Percentiles rank a stretch among this genome's conserved stretches.
Conservation (phyloP, 1,140 invertebrate genomes). For the Coptotermes formosanus region DNA sequence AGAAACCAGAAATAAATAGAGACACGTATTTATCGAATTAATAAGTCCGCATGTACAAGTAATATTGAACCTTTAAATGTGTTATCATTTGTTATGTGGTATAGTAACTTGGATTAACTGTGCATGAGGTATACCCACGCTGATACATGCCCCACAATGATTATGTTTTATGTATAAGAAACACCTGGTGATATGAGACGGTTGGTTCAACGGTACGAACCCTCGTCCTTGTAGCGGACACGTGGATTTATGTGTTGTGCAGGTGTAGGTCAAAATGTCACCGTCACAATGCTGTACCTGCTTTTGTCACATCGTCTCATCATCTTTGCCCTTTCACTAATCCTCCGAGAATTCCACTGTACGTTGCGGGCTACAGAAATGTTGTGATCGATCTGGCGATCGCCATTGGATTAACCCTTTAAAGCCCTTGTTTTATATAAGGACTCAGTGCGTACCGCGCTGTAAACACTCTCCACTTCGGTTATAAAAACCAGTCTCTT, state of each 20-base stretch:
- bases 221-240: not conserved
- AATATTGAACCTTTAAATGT: not conserved
- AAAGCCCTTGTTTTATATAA: too few species aligned
- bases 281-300: not conserved
- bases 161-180: not conserved
- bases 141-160: not conserved
- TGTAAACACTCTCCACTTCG: too few species aligned
- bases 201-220: not conserved
- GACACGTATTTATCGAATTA: too few species aligned
- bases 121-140: not conserved
- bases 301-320: not conserved
- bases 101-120: not conserved
- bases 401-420: too few species aligned
- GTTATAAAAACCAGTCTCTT: too few species aligned
- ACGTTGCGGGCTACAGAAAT: too few species aligned
- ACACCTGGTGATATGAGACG: not conserved
- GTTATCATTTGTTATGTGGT: not conserved
- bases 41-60: not conserved
- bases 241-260: not conserved
- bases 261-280: not conserved
- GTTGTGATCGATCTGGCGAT: too few species aligned
- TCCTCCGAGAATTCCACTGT: too few species aligned
- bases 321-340: not conserved
- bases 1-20: too few species aligned
- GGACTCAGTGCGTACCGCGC: too few species aligned